Percentiles rank a stretch among this genome's conserved stretches.
phyloP scores from a whole-genome alignment of 2,797 vertebrate species.

The Scyliorhinus canicula region DNA sequence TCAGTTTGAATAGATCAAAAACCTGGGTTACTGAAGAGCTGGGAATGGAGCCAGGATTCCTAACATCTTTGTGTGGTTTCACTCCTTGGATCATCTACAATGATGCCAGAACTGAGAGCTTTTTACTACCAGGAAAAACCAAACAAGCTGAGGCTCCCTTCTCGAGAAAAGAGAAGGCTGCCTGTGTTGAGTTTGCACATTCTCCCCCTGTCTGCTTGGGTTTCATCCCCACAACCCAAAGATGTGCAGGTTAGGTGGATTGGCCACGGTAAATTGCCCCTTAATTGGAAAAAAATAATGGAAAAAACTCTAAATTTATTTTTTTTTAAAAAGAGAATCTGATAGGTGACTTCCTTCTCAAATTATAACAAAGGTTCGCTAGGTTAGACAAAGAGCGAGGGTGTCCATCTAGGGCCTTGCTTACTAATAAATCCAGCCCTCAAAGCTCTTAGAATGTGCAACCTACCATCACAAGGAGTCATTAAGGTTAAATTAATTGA shows the following conservation, averaged over 20 bases:
- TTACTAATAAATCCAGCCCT: neutral
- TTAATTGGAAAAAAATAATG: too few species aligned
- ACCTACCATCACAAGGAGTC: neutral
- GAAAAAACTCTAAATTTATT: too few species aligned
- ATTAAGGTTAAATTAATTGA: neutral
- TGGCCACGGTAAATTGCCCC: too few species aligned
- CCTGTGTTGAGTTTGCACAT: too few species aligned
- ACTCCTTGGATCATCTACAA: neutral
- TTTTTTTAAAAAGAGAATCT: too few species aligned
- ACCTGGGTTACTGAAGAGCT: neutral
- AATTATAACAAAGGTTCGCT: neutral
- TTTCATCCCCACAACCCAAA: too few species aligned
- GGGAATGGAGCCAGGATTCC: constrained; percentile 24
- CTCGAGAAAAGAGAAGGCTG: neutral
- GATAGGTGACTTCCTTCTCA: neutral
- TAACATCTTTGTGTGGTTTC: constrained; percentile 28
- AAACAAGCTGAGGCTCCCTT: neutral
- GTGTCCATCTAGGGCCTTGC: neutral
- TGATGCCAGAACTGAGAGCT: neutral
- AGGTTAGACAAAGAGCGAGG: neutral
- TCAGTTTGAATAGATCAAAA: constrained; percentile 13
- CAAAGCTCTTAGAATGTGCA: neutral
- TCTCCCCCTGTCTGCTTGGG: too few species aligned
- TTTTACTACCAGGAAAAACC: neutral
- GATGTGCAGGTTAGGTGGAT: too few species aligned